Conservation (phyloP, 1,140 invertebrate species). For the Diorhabda sublineata region DNA sequence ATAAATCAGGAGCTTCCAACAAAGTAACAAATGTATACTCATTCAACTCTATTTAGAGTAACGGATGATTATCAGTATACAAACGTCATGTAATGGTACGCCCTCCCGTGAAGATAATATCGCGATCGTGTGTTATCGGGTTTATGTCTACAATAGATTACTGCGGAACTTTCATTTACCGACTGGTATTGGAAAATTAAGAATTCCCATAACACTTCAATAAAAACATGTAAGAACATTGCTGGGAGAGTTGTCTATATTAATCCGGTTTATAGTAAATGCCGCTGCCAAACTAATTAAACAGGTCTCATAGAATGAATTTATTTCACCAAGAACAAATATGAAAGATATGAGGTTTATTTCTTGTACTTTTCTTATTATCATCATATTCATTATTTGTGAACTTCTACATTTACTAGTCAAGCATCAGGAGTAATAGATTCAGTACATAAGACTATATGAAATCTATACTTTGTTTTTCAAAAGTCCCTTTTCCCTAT, state of each 20-base stretch:
- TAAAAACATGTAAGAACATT: not conserved
- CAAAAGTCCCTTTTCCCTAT: no score
- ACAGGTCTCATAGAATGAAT: no score
- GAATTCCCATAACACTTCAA: not conserved
- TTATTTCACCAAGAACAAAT: no score
- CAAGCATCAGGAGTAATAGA: no score
- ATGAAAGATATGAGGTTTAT: no score
- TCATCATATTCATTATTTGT: no score
- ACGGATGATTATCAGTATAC: conserved; percentile 6
- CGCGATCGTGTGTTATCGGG: conserved; percentile 10
- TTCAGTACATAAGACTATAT: no score
- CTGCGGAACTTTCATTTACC: conserved; percentile 6
- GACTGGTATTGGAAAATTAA: conserved; percentile 1
- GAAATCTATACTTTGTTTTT: no score
- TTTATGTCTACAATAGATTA: conserved; percentile 7
- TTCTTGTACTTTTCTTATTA: no score
- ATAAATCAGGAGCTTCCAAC: no score
- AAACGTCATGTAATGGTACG: conserved; percentile 13
- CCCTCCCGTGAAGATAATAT: conserved; percentile 9
- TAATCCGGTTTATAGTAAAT: not conserved
- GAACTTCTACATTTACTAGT: no score
- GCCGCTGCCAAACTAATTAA: no score
- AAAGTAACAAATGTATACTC: not conserved
- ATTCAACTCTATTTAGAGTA: conserved; percentile 5
- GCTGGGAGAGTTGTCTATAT: not conserved